A percentile compares a stretch with the other conserved stretches of the same genome.
Evolutionary conservation across 2,113 vertebrate genomes (phyloP).

Genomic region (Rattus norvegicus): DNA sequence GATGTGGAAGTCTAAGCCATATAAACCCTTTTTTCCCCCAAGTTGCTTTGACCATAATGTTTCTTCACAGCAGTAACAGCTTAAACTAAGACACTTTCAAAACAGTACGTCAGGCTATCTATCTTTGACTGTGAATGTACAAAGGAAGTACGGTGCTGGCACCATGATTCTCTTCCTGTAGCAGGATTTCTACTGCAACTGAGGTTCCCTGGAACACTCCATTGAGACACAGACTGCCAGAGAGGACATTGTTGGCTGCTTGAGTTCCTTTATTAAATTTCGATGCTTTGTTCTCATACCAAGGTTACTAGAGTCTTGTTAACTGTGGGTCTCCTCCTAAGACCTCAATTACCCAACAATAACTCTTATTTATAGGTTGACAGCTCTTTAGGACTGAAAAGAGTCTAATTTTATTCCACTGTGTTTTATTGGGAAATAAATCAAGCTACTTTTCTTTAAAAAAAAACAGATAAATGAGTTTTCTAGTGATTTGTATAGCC

Average conservation of each 20-base stretch:
- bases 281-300: not conserved
- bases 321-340: not conserved
- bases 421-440: constrained; percentile 47
- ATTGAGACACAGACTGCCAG: not conserved
- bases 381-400: constrained; percentile 4
- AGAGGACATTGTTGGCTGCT: not conserved
- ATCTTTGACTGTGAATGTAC: too few species aligned
- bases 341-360: not conserved
- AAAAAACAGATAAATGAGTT: not conserved
- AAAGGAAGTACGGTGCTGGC: not conserved
- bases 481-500: not conserved
- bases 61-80: not conserved
- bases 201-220: not conserved
- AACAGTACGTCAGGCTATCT: not conserved
- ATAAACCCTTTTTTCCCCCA: not conserved
- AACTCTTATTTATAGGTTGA: constrained; percentile 56
- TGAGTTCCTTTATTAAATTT: not conserved
- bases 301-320: not conserved
- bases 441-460: not conserved
- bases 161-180: not conserved
- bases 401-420: constrained; percentile 19
- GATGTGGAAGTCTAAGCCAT: not conserved
- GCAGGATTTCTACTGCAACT: not conserved
- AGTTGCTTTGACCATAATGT: not conserved
- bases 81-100: not conserved